Percentiles rank a stretch among this genome's conserved stretches.
Evolutionary conservation across 2,797 vertebrate genomes (phyloP).

Genomic region (Sternotherus odoratus): DNA sequence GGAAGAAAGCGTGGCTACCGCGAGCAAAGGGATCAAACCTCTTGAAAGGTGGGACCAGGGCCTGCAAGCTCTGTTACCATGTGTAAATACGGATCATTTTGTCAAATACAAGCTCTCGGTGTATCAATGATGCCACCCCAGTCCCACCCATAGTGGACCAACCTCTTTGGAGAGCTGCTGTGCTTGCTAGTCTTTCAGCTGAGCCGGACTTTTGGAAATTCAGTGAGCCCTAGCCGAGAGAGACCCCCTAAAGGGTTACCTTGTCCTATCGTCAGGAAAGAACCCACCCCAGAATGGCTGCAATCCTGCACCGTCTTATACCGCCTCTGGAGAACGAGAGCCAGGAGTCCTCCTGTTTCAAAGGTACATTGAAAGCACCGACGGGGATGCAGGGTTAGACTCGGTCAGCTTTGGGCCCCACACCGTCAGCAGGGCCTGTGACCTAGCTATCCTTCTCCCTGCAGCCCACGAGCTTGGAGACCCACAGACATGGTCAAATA

Average conservation of each 20-base stretch:
- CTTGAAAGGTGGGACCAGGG: no score
- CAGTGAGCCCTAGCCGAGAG: not conserved
- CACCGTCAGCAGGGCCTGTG: not conserved
- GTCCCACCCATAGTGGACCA: no score
- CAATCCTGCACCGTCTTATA: fast-evolving
- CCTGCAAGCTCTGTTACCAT: no score
- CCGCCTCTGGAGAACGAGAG: not conserved
- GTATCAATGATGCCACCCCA: no score
- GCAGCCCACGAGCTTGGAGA: not conserved
- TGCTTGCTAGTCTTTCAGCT: no score
- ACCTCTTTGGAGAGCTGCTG: no score
- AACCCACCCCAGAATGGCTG: not conserved
- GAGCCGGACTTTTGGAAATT: no score
- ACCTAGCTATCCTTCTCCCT: not conserved
- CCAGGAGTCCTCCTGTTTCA: not conserved
- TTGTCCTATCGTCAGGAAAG: not conserved
- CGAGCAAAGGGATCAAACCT: no score
- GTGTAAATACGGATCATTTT: no score
- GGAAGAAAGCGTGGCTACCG: no score
- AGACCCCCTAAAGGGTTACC: not conserved
- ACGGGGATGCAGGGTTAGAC: not conserved
- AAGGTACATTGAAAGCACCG: not conserved
- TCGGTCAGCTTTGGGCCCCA: not conserved
- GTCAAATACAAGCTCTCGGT: no score
- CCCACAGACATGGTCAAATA: not conserved